Conservation (phyloP, 2,888 invertebrate species). For the Harpalus rubripes region DNA sequence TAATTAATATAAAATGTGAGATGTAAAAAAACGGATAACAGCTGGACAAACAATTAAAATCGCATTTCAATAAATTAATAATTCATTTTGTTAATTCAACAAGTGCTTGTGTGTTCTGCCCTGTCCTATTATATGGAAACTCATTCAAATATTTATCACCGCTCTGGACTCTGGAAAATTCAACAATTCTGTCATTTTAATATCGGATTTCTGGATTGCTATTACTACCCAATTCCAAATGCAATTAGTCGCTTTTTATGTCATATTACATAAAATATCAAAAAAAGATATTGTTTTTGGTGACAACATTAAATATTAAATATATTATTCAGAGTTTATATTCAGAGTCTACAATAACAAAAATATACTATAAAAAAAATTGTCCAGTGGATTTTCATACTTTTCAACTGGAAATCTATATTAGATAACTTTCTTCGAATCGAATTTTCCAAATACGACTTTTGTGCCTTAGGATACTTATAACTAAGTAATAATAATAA, state of each 20-base stretch:
- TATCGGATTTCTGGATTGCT: constrained; percentile 33
- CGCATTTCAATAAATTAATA: constrained; percentile 67
- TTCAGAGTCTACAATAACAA: no score
- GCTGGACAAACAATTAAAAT: constrained; percentile 67
- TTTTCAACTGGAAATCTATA: no score
- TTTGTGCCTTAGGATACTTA: no score
- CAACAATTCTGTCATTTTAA: constrained; percentile 61
- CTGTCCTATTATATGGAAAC: constrained; percentile 45
- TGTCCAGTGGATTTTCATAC: no score
- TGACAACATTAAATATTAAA: constrained; percentile 3
- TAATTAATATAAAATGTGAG: constrained; percentile 62
- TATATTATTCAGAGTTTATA: no score
- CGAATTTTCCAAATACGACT: no score
- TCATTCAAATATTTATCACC: constrained; percentile 62
- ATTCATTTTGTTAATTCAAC: constrained; percentile 66
- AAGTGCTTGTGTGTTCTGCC: constrained; percentile 57
- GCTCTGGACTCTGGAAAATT: constrained; percentile 23
- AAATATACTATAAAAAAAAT: no score
- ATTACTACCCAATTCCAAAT: constrained; percentile 13
- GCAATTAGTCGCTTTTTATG: constrained; percentile 32
- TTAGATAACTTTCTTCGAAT: no score
- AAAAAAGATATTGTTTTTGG: background rate
- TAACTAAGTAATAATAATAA: no score
- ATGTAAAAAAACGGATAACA: constrained; percentile 61
- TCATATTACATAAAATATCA: constrained; percentile 22